Evolutionary conservation across 1,140 invertebrate species (phyloP), one percentile per base, ranked within the genome.

Genomic region (Pseudomyrmex flavicornis): DNA sequence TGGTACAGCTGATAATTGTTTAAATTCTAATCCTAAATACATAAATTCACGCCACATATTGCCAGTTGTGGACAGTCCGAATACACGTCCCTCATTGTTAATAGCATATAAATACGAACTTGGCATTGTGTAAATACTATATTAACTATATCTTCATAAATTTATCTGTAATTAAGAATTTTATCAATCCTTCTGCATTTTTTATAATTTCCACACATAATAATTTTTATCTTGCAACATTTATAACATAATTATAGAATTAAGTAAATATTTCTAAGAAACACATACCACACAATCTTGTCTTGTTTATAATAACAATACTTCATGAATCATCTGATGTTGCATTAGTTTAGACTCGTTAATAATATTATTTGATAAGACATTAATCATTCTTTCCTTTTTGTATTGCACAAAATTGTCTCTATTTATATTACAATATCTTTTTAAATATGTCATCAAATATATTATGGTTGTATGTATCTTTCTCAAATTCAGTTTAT

Each of bases 81-180:
- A 98, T 7, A 98, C 97, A 92, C 97, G 95, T 9, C 98, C 98
- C 93, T 97, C 97, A 95, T 97, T 98, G 92, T 97, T 98, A 63
- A 97, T 97, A 15, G 96, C 97, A 95, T 98, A 98, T 62, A 98
- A 93, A 87, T 97, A 95, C 46, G 97, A 96, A 93, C 96, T 97
- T 74, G 96, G 96, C 96, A 96, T 97, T 77, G 35, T 35, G 35
- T 7, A 35, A 35, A 35, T 35, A n/a, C 87, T 92, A 58, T 75
- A 76, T 76, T 7, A 13, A 2, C 44, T 22, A 8, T 13, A 46
- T 4, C 17, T 13, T 59, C 4, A 35, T 20, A 69, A 48, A 13
- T 50, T 26, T 8, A 80, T 26, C 76, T 80, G 54, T 35, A 80
- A 80, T 44, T 10, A 66, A 79, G 12, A 56, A n/a, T 54, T 26